Evolutionary conservation across 2,797 vertebrate genomes (phyloP).

Genomic region (Pseudochromis fuscus): DNA sequence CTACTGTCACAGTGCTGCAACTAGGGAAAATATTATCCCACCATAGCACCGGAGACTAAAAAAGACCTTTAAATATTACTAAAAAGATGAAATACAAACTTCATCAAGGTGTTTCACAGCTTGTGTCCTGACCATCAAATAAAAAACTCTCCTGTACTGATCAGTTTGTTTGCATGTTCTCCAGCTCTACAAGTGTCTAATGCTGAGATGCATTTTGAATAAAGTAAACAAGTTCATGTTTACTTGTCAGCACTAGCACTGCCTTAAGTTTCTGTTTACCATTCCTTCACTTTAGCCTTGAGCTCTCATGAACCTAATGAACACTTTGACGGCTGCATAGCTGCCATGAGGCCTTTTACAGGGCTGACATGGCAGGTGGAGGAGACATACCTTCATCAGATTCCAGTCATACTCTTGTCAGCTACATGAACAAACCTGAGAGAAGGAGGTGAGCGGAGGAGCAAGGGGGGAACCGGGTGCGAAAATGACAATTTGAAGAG

Average conservation of each 20-base stretch:
- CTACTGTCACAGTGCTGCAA: background rate
- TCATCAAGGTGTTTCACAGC: background rate
- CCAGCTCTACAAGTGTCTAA: background rate
- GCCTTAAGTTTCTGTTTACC: slow-evolving; percentile 28
- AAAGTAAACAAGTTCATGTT: slow-evolving; percentile 25
- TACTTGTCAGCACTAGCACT: slow-evolving; percentile 7
- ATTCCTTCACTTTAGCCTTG: slow-evolving; percentile 15
- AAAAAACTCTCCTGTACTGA: background rate
- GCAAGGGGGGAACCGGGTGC: background rate
- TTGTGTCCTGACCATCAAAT: background rate
- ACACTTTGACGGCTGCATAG: slow-evolving; percentile 33
- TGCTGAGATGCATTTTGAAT: slow-evolving; percentile 6
- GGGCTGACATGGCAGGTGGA: slow-evolving; percentile 46
- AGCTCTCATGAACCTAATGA: slow-evolving; percentile 34
- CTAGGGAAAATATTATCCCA: background rate
- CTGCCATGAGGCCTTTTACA: slow-evolving; percentile 31
- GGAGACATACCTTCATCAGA: slow-evolving; percentile 50
- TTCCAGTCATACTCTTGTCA: slow-evolving; percentile 60
- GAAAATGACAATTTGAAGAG: slow-evolving; percentile 2
- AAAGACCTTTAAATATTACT: background rate
- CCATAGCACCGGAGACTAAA: background rate
- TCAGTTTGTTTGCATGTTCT: background rate
- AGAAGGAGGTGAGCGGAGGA: slow-evolving; percentile 9
- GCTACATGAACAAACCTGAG: slow-evolving; percentile 70
- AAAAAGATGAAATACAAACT: background rate